Conservation (phyloP, 2,113 vertebrate species). For the Rhodinocichla rosea region DNA sequence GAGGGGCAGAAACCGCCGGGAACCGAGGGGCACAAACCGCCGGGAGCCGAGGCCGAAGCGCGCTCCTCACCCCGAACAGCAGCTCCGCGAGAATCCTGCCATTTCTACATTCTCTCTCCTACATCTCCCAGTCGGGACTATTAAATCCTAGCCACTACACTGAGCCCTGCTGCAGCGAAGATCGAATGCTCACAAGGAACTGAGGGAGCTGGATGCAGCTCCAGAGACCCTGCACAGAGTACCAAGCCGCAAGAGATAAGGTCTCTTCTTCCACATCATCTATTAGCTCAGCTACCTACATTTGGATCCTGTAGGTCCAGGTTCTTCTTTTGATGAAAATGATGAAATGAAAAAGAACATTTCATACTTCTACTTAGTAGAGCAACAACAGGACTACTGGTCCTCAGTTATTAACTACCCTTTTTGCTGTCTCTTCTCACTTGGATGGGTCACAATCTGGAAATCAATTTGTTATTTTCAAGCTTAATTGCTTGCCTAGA, state of each 20-base stretch:
- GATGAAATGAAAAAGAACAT: too few relatives aligned
- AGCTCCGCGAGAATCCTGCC: not conserved
- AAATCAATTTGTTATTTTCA: not conserved
- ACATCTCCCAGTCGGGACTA: accelerated
- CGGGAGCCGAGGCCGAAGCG: too few relatives aligned
- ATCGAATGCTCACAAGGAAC: not conserved
- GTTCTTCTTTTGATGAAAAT: too few relatives aligned
- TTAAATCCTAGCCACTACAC: not conserved
- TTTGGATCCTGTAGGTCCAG: too few relatives aligned
- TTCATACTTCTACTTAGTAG: not conserved
- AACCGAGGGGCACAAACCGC: too few relatives aligned
- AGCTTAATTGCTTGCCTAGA: not conserved
- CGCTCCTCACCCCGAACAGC: not conserved
- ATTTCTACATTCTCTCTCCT: not conserved
- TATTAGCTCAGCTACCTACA: not conserved
- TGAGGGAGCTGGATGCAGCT: not conserved
- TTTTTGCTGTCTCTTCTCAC: not conserved
- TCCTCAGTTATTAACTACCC: not conserved
- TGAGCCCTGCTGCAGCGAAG: not conserved
- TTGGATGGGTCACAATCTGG: not conserved
- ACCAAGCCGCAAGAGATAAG: not conserved
- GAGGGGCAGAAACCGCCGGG: too few relatives aligned
- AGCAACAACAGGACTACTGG: not conserved
- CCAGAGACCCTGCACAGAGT: not conserved
- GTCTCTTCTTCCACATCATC: too few relatives aligned